These are phyloP conservation scores for Grapholita molesta DNA, from an alignment of 1,140 invertebrate species.

Conservation along the genomic window DNA sequence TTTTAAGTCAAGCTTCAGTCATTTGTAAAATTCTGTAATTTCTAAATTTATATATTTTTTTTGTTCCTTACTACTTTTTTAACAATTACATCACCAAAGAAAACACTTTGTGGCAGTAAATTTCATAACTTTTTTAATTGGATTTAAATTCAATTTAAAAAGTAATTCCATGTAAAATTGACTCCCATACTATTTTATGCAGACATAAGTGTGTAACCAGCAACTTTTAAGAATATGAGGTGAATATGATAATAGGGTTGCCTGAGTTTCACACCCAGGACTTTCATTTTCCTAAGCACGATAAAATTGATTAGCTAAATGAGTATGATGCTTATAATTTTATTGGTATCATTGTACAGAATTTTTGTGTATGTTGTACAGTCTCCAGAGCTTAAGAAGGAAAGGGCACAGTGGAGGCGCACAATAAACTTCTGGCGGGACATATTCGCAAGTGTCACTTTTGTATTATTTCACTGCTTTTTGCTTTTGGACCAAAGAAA, in stretches of 20 bases:
- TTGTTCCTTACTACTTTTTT: too few species aligned
- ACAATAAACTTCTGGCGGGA: conserved; percentile 78
- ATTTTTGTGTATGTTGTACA: conserved; percentile 55
- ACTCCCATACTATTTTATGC: too few species aligned
- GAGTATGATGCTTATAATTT: too few species aligned
- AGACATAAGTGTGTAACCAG: too few species aligned
- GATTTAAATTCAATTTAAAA: background rate
- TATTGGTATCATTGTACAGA: background rate
- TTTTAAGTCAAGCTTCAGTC: too few species aligned
- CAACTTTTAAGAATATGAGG: too few species aligned
- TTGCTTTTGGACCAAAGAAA: conserved; percentile 51
- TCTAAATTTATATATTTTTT: too few species aligned
- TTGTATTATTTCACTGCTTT: conserved; percentile 35
- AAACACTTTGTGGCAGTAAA: conserved; percentile 34
- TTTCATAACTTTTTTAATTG: conserved; percentile 7
- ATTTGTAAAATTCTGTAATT: too few species aligned
- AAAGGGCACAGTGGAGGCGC: conserved; percentile 76
- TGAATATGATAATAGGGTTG: too few species aligned
- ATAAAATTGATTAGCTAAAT: too few species aligned
- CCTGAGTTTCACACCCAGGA: too few species aligned
- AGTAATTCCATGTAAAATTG: background rate
- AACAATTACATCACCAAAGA: conserved; percentile 54
- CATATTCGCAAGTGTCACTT: conserved; percentile 77
- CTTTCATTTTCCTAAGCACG: too few species aligned
- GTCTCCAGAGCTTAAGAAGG: conserved; percentile 72